These are phyloP conservation scores for Burhinus oedicnemus DNA, from an alignment of 2,113 vertebrate species.

Conservation along the genomic window DNA sequence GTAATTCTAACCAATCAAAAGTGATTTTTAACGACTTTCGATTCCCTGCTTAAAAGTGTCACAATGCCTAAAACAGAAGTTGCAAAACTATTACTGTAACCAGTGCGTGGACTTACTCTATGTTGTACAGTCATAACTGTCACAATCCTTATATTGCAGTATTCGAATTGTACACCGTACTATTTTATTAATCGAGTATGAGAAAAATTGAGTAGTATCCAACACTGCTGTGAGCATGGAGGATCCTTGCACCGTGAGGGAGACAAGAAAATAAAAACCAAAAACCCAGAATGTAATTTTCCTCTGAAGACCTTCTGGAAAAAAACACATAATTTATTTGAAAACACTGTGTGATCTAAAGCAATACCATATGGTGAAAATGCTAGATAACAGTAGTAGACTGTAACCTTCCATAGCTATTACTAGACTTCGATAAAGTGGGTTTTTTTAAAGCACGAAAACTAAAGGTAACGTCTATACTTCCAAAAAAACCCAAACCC, in stretches of 20 bases:
- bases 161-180: not conserved
- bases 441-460: not conserved
- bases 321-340: not conserved
- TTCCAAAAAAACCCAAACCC: not conserved
- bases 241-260: not conserved
- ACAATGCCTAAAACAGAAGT: not conserved
- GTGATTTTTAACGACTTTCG: not conserved
- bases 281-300: not conserved
- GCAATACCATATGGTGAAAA: not conserved
- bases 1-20: not conserved
- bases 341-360: not conserved
- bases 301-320: not conserved
- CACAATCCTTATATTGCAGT: not conserved
- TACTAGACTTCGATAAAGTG: not conserved
- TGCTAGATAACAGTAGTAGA: not conserved
- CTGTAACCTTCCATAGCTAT: not conserved
- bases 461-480: not conserved
- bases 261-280: not conserved
- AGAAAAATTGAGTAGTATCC: not conserved
- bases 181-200: not conserved
- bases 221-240: rapidly evolving
- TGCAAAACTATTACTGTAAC: not conserved
- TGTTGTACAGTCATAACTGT: not conserved
- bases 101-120: not conserved
- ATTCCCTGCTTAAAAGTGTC: not conserved